Evolutionary conservation across 2,113 vertebrate species (phyloP).

Genomic region (Thunnus maccoyii): DNA sequence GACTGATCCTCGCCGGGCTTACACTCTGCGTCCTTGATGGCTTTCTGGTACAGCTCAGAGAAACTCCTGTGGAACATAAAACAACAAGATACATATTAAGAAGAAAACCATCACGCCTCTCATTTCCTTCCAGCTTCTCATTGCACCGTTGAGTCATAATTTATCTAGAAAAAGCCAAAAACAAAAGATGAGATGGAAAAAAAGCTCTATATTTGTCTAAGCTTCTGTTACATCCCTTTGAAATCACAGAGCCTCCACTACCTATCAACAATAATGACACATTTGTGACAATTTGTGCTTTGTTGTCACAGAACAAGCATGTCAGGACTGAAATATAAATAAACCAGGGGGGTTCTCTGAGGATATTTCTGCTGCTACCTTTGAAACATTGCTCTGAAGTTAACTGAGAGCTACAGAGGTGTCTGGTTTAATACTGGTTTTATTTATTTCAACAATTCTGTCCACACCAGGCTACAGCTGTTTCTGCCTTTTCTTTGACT

Average conservation of each 20-base stretch:
- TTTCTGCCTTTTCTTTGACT: slow-evolving; percentile 42
- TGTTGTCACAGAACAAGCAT: slow-evolving; percentile 42
- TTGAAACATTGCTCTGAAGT: slow-evolving; percentile 7
- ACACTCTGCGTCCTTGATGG: slow-evolving; percentile 90
- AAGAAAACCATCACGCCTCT: neutral
- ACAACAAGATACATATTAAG: slow-evolving; percentile 1
- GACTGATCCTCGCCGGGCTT: slow-evolving; percentile 82
- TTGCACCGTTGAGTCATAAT: slow-evolving; percentile 24
- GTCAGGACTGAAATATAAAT: slow-evolving; percentile 33
- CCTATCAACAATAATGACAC: slow-evolving; percentile 4
- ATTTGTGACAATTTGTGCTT: slow-evolving; percentile 40
- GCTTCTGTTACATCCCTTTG: slow-evolving; percentile 25
- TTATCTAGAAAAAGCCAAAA: slow-evolving; percentile 10
- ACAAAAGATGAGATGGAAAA: neutral
- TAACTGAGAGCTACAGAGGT: slow-evolving; percentile 21
- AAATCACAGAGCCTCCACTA: slow-evolving; percentile 1
- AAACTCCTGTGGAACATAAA: slow-evolving; percentile 86
- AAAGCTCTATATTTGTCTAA: slow-evolving; percentile 27
- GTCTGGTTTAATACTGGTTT: slow-evolving; percentile 20
- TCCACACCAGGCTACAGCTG: slow-evolving; percentile 21
- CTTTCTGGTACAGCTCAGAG: slow-evolving; percentile 91
- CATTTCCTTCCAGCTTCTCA: neutral
- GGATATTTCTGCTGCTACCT: slow-evolving; percentile 32
- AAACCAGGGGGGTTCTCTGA: slow-evolving; percentile 32
- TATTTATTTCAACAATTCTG: slow-evolving; percentile 18